A percentile compares a stretch with the other conserved stretches of the same genome.
Conservation (phyloP, 2,113 vertebrate genomes). For the Talpa occidentalis region DNA sequence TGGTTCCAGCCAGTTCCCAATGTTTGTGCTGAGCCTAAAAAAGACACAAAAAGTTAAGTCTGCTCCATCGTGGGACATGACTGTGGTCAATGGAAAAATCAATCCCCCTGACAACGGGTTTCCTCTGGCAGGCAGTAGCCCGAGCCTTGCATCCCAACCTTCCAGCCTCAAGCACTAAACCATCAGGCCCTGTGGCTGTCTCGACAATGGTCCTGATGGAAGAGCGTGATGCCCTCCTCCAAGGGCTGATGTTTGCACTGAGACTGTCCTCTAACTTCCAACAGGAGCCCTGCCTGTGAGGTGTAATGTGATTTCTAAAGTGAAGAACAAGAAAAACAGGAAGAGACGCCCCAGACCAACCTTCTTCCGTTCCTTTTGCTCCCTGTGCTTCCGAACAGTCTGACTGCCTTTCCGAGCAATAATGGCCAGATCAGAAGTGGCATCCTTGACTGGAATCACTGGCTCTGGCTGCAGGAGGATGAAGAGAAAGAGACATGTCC, state of each 20-base stretch:
- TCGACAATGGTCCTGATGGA: background rate
- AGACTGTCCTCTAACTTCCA: background rate
- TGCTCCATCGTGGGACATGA: background rate
- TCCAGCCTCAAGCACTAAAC: background rate
- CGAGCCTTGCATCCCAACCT: background rate
- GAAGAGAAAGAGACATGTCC: background rate
- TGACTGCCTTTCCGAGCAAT: slow-evolving; percentile 98
- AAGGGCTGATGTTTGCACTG: background rate
- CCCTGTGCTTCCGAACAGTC: slow-evolving; percentile 97
- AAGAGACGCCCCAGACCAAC: slow-evolving; percentile 78
- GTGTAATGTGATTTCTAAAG: background rate
- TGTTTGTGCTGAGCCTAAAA: slow-evolving; percentile 98
- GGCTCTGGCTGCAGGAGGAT: slow-evolving; percentile 92
- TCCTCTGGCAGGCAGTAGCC: background rate
- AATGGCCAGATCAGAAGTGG: slow-evolving; percentile 98
- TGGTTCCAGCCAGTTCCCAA: slow-evolving; percentile 99
- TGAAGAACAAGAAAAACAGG: background rate
- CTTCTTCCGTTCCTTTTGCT: slow-evolving; percentile 99
- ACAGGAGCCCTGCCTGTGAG: background rate
- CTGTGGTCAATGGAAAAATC: background rate
- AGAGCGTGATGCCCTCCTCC: background rate
- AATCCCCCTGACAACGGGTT: background rate
- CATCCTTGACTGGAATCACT: slow-evolving; percentile 96
- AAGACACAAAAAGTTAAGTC: background rate
- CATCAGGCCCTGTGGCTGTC: rapidly evolving